phyloP scores from a whole-genome alignment of 1,140 invertebrate species.

The Lucilia sericata region DNA sequence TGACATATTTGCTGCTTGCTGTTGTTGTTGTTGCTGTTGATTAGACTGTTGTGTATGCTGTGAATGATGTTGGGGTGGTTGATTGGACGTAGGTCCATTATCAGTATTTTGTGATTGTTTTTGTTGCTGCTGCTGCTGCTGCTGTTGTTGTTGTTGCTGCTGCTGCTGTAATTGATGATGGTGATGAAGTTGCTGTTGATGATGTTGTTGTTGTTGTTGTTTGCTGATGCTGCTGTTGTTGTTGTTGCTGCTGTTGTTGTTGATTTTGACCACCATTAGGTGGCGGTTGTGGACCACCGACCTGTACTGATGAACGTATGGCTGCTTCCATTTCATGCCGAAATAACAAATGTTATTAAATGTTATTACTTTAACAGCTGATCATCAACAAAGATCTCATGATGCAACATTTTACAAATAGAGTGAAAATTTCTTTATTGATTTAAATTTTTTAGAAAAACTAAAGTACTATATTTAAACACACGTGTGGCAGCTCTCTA shows the following conservation, averaged over 20 bases:
- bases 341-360: constrained; percentile 47
- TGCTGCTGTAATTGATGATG: constrained; percentile 48
- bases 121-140: constrained; percentile 57
- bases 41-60: constrained; percentile 39
- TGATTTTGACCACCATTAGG: constrained; percentile 57
- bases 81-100: constrained; percentile 65
- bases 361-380: constrained; percentile 20
- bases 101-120: constrained; percentile 60
- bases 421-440: too few species aligned
- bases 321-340: constrained; percentile 69
- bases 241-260: constrained; percentile 48
- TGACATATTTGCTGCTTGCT: constrained; percentile 63
- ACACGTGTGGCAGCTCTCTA: too few species aligned
- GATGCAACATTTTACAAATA: background rate
- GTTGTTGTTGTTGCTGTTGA: constrained; percentile 56
- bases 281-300: constrained; percentile 66
- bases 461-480: too few species aligned
- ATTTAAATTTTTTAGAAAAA: too few species aligned
- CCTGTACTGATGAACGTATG: constrained; percentile 68
- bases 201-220: constrained; percentile 53
- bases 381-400: too few species aligned
- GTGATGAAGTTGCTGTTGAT: constrained; percentile 46
- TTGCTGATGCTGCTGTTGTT: constrained; percentile 53
- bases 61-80: constrained; percentile 51
- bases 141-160: constrained; percentile 48